Conservation (phyloP, 2,113 vertebrate genomes). For the Tetrao urogallus region DNA sequence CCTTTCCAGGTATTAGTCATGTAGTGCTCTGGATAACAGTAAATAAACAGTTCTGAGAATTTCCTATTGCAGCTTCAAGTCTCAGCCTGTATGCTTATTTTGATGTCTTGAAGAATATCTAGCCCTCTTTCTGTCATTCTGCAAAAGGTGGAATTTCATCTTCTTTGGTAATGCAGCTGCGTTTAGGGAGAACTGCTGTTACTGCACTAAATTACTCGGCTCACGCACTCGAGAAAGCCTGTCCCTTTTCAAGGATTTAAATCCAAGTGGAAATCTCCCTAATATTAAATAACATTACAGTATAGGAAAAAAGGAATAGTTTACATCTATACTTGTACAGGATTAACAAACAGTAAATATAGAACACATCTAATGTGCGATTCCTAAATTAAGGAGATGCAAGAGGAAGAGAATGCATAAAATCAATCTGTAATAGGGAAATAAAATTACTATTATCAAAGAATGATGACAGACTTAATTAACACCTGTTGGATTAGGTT, state of each 20-base stretch:
- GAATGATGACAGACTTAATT: neutral
- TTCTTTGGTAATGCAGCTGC: slow-evolving; percentile 8
- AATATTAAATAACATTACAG: neutral
- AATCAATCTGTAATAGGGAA: neutral
- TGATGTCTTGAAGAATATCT: neutral
- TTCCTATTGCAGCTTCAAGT: neutral
- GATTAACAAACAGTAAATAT: neutral
- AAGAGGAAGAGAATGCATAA: neutral
- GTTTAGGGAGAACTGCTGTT: slow-evolving; percentile 3
- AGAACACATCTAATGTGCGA: accelerated
- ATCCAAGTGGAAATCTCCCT: slow-evolving; percentile 22
- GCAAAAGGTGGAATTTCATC: neutral
- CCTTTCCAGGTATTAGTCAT: accelerated
- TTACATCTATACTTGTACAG: neutral
- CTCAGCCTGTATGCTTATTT: neutral
- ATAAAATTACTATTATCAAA: neutral
- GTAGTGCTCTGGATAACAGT: neutral
- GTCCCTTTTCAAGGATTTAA: slow-evolving; percentile 12
- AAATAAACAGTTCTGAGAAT: neutral
- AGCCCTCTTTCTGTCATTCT: neutral
- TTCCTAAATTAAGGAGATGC: neutral
- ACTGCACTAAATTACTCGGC: neutral
- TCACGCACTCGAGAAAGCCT: slow-evolving; percentile 10
- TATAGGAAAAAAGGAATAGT: neutral
- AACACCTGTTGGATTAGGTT: slow-evolving; percentile 51